Conservation (phyloP, 2,797 vertebrate genomes). For the Brachymystax lenok region DNA sequence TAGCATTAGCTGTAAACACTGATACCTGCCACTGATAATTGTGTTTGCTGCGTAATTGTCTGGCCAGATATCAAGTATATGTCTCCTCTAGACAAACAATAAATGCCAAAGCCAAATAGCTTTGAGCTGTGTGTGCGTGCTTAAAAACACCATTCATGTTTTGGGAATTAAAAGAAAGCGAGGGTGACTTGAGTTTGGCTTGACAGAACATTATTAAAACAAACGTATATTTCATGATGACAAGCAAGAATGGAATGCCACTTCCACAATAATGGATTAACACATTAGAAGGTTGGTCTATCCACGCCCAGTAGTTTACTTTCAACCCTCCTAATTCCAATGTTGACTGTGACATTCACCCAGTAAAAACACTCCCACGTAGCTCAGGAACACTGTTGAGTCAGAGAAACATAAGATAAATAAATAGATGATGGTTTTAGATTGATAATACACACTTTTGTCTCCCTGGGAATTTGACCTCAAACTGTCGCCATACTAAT, state of each 20-base stretch:
- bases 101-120: background rate
- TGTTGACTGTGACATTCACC: background rate
- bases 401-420: slow-evolving; percentile 1
- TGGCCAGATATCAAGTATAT: background rate
- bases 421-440: background rate
- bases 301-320: background rate
- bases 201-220: background rate
- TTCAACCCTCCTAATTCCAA: background rate
- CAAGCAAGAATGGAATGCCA: background rate
- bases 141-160: background rate
- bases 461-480: background rate
- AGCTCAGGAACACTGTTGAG: too few species aligned
- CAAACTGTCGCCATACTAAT: background rate
- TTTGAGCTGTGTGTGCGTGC: background rate
- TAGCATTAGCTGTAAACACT: background rate
- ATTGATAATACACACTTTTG: background rate
- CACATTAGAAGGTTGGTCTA: background rate
- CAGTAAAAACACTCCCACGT: background rate
- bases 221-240: background rate
- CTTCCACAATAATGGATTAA: background rate
- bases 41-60: background rate
- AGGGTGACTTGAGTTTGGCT: background rate
- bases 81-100: background rate
- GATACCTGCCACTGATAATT: background rate
- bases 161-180: background rate